Base-by-base conservation (phyloP, 2,888 invertebrate genomes). In the Lypha dubia region DNA sequence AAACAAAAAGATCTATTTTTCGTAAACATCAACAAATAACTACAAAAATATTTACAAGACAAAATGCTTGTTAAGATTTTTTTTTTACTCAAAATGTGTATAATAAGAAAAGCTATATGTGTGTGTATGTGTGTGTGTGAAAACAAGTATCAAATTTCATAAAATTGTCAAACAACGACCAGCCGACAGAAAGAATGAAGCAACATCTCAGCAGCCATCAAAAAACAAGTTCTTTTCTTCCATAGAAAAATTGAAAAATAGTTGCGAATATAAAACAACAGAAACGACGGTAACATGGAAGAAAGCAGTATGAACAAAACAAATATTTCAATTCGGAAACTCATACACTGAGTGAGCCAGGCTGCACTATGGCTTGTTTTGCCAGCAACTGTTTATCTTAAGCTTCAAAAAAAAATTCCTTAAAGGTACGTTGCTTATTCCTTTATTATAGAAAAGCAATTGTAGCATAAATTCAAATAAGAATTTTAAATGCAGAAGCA, bases 121-220 rank as follows among this genome's bases (percentile, higher is more conserved):
- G 7, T n/a, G 44, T 8, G 35, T n/a, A n/a, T n/a, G n/a, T n/a
- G n/a, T n/a, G n/a, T n/a, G 7, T n/a, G 44, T 8, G 35, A 83
- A 51, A 68, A 76, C 77, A 77, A 38, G 67, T 44, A 83, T 73
- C 60, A 67, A 73, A 73, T 73, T 77, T 83, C 60, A 51, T 17
- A 5, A 82, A 73, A 83, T 44, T 77, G 65, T 13, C 56, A 41
- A 53, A 38, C 58, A 71, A 24, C 62, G 65, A 20, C 38, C 41
- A 44, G 11, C 38, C 11, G 56, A 13, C n/a, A 15, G 28, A n/a
- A n/a, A n/a, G n/a, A n/a, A n/a, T n/a, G n/a, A n/a, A 71, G 51
- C 53, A 49, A 35, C 49, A 67, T 3, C n/a, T n/a, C n/a, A n/a
- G n/a, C 65, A 65, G 67, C 77, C 77, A 73, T 67, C 73, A 62